Base-by-base conservation (phyloP, 2,888 invertebrate species). In the Aphelenchoides bicaudatus region DNA sequence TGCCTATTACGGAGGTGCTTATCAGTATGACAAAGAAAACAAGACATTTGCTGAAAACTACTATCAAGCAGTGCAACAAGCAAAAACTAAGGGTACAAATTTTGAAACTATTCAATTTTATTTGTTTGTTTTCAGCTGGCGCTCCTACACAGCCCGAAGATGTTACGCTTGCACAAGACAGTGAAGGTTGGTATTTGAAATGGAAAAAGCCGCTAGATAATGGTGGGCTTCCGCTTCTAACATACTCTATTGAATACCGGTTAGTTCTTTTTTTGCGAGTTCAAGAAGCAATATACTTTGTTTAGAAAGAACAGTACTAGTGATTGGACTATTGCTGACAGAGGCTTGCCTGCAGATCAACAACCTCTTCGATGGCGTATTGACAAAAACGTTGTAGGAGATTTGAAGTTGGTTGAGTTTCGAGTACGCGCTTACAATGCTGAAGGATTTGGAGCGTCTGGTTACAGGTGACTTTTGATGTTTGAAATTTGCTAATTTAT, bases 301-400 rank as follows among this genome's bases (percentile, higher is more conserved):
- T 16, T 28, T 50, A 65, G 72, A 23, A 62, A 57, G 10, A 74
- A 76, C 52, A 62, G 65, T 31, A 72, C 76, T 2, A 60, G 73
- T 1, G 77, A 77, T 38, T 77, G 77, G 77, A 74, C 77, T 52
- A 77, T 78, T 28, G 75, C 75, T 16, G 77, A 77, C 34, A 38
- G 76, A 8, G 76, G 76, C 3, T 55, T 76, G 31, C 72, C 73
- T 47, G 68, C 69, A 1, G 68, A 70, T 62, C 65, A 59, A 13
- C 47, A 27, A 10, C 56, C 70, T 1, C 29, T 56, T 28, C 48
- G 25, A 10, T 57, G 58, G 58, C 8, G 58, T 6, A 27, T 50
- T n/a, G 61, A 39, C n/a, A 43, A 43, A 10, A 53, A 47, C 1
- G 23, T 51, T 5, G 34, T 56, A 10, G 19, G 19, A 39, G 63